Percentiles rank a stretch among this genome's conserved stretches.
Evolutionary conservation across 2,797 vertebrate genomes (phyloP).

Genomic region (Bradypodion ventrale): DNA sequence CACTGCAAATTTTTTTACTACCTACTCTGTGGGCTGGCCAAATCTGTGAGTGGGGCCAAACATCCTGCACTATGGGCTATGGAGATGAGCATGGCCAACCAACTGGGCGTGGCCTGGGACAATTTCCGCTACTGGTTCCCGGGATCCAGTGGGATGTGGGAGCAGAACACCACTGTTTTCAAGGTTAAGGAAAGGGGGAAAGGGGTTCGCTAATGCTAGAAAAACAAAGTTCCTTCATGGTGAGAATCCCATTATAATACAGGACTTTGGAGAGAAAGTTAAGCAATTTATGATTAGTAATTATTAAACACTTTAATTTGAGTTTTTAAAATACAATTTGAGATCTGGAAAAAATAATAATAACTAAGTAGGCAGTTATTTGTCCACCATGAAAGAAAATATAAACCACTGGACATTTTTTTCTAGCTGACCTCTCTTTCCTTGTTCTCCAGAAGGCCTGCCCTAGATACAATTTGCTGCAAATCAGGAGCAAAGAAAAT

Average conservation of each 20-base stretch:
- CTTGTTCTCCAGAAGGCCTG: neutral
- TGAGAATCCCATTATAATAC: neutral
- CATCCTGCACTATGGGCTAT: too few relatives aligned
- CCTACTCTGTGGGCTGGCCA: too few relatives aligned
- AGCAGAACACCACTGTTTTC: too few relatives aligned
- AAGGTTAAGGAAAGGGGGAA: neutral
- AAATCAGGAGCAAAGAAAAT: neutral
- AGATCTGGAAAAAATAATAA: neutral
- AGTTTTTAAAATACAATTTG: neutral
- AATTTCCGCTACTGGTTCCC: too few relatives aligned
- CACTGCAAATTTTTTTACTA: too few relatives aligned
- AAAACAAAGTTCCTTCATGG: neutral
- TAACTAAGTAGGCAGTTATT: neutral
- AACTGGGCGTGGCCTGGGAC: too few relatives aligned
- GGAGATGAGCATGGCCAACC: too few relatives aligned
- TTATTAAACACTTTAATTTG: neutral
- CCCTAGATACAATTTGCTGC: neutral
- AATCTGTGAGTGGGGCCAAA: too few relatives aligned
- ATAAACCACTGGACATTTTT: neutral
- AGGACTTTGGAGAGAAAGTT: neutral
- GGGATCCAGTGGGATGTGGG: too few relatives aligned
- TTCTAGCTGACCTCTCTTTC: neutral
- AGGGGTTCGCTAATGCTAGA: neutral
- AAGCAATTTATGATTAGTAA: neutral
- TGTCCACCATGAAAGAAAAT: slow-evolving; percentile 29